phyloP scores from a whole-genome alignment of 2,888 invertebrate genomes.

The Sphaerophoria taeniata region DNA sequence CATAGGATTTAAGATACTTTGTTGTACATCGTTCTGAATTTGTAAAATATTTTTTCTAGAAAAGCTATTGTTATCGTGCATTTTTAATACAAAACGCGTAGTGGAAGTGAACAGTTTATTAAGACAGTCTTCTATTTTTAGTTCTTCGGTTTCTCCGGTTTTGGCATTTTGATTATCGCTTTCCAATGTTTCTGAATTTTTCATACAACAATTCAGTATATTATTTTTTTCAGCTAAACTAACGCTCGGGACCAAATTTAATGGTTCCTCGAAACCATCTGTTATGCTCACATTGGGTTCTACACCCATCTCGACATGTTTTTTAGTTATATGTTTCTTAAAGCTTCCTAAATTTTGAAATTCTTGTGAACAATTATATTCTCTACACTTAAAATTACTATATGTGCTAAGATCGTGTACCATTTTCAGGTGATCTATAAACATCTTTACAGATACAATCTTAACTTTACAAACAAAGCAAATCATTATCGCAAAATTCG shows the following conservation, averaged over 20 bases:
- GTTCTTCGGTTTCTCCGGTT: neutral
- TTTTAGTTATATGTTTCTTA: constrained; percentile 18
- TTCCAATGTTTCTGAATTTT: no score
- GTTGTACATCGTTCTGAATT: no score
- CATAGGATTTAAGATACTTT: no score
- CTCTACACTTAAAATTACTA: neutral
- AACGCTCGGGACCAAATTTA: neutral
- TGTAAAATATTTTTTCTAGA: no score
- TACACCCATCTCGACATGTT: neutral
- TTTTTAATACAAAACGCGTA: constrained; percentile 7
- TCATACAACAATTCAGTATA: no score
- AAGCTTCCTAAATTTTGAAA: constrained; percentile 16
- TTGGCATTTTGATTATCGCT: no score
- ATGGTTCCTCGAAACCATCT: neutral
- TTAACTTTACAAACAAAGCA: constrained; percentile 4
- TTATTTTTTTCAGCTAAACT: neutral
- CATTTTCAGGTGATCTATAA: constrained; percentile 8
- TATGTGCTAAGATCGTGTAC: constrained; percentile 1
- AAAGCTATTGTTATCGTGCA: neutral
- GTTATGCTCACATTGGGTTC: neutral
- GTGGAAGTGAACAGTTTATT: constrained; percentile 7
- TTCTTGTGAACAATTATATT: constrained; percentile 18
- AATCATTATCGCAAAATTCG: neutral
- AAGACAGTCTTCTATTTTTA: neutral
- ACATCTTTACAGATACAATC: constrained; percentile 9